A percentile compares a stretch with the other conserved stretches of the same genome.
Conservation (phyloP, 2,113 vertebrate genomes). For the Azemiops feae region DNA sequence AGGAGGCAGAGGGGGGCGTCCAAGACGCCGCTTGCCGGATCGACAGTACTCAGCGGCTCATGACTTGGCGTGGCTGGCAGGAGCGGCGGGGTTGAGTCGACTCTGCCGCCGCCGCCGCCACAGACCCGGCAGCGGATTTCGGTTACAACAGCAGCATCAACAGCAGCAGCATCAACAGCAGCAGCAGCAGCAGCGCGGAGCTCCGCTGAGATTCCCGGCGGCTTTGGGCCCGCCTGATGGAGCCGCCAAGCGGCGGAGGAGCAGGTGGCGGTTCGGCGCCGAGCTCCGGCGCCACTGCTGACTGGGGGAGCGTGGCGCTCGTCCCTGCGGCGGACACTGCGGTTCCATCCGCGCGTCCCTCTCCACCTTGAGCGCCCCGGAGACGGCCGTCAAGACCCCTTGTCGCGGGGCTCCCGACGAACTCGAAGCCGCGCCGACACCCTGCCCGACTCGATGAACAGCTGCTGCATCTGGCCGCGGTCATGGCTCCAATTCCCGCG, state of each 20-base stretch:
- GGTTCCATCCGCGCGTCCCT: neutral
- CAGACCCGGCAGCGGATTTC: neutral
- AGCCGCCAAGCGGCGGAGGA: neutral
- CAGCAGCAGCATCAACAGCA: neutral
- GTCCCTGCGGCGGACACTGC: neutral
- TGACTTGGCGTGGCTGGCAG: neutral
- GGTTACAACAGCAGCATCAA: neutral
- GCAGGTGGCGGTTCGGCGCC: neutral
- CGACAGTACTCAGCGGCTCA: neutral
- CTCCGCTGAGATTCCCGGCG: neutral
- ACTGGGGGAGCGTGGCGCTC: neutral
- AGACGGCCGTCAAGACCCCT: neutral
- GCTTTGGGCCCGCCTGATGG: neutral
- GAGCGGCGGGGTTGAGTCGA: neutral
- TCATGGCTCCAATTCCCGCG: constrained; percentile 39
- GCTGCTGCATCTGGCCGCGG: neutral
- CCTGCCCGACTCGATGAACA: neutral
- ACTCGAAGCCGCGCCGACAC: neutral
- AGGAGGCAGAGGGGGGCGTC: neutral
- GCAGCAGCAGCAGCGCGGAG: neutral
- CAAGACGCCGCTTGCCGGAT: neutral
- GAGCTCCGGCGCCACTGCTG: neutral
- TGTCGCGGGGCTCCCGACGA: no score
- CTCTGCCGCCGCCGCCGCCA: neutral
- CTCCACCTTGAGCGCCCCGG: neutral